phyloP scores from a whole-genome alignment of 1,140 invertebrate species.

The Pseudoatta argentina region DNA sequence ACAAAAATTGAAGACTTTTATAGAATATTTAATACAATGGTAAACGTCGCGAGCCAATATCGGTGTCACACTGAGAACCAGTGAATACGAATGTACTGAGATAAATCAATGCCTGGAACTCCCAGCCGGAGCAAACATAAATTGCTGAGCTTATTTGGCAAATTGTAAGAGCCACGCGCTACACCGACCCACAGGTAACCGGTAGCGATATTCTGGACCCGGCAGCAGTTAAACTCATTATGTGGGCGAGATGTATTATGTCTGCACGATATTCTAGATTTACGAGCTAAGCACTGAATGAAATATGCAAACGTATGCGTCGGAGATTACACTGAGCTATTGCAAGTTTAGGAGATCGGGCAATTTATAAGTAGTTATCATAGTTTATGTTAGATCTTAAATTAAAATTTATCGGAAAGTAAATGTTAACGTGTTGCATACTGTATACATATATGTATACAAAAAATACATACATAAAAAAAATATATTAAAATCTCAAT shows the following conservation, averaged over 20 bases:
- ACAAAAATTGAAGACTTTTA: background rate
- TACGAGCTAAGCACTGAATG: slow-evolving; percentile 45
- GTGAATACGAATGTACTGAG: background rate
- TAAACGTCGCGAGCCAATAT: background rate
- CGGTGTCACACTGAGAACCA: background rate
- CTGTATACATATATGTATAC: background rate
- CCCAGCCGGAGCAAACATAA: slow-evolving; percentile 20
- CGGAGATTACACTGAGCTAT: slow-evolving; percentile 16
- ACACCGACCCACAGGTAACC: slow-evolving; percentile 14
- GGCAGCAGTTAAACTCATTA: slow-evolving; percentile 60
- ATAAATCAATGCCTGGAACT: slow-evolving; percentile 42
- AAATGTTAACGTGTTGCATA: background rate
- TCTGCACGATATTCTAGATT: slow-evolving; percentile 55
- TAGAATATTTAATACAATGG: too few species aligned
- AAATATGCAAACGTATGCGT: slow-evolving; percentile 43
- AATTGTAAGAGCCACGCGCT: slow-evolving; percentile 54
- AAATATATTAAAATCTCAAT: background rate
- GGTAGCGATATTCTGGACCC: slow-evolving; percentile 43
- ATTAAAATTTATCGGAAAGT: slow-evolving; percentile 17
- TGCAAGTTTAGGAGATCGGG: background rate
- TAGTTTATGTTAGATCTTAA: background rate
- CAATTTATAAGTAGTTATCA: slow-evolving; percentile 18
- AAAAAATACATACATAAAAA: background rate
- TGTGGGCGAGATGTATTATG: slow-evolving; percentile 55
- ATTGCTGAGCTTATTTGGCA: slow-evolving; percentile 57